Conservation (phyloP, 2,113 vertebrate genomes). For the Bubo scandiacus region DNA sequence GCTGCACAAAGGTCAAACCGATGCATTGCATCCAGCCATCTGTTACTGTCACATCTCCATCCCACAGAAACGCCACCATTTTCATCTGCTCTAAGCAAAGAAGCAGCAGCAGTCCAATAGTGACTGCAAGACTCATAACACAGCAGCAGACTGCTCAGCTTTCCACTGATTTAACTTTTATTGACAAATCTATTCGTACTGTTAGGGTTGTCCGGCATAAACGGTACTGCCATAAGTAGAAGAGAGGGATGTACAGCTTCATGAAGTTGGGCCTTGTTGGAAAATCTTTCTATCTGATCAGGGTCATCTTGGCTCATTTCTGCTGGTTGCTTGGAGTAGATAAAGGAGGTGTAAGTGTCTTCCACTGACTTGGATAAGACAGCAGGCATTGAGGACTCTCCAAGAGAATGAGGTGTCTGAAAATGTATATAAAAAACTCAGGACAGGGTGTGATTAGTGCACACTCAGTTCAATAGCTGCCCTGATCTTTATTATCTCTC, state of each 20-base stretch:
- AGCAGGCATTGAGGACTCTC: background rate
- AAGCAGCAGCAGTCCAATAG: background rate
- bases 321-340: background rate
- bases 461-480: background rate
- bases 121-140: background rate
- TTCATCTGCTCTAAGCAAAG: background rate
- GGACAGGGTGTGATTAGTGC: background rate
- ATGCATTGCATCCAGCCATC: background rate
- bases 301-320: background rate
- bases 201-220: background rate
- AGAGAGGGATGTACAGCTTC: background rate
- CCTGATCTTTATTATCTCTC: background rate
- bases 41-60: background rate
- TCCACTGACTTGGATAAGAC: slow-evolving; percentile 20
- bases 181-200: background rate
- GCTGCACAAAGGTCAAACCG: background rate
- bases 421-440: background rate
- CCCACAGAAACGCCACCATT: background rate
- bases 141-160: background rate
- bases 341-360: slow-evolving; percentile 52
- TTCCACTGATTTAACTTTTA: background rate
- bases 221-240: background rate
- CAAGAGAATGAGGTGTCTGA: slow-evolving; percentile 7
- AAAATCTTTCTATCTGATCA: background rate
- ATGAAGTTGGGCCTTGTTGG: background rate